phyloP scores from a whole-genome alignment of 2,888 invertebrate species.

The Abscondita cerata region DNA sequence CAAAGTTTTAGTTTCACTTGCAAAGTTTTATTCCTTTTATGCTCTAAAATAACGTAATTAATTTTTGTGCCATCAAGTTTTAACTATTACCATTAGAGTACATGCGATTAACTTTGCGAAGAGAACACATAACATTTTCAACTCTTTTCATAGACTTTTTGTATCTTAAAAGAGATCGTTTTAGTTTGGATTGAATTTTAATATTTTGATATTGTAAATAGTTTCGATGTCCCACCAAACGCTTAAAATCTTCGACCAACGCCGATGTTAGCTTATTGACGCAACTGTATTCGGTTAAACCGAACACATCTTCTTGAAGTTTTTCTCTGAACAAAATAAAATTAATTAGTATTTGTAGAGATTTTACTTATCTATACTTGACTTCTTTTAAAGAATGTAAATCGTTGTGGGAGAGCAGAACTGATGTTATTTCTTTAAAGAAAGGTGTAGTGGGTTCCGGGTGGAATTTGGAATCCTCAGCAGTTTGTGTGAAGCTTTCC shows the following conservation, averaged over 20 bases:
- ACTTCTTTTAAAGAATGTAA: not conserved
- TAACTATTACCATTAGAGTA: constrained; percentile 7
- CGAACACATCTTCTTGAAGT: constrained; percentile 24
- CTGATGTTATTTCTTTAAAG: not conserved
- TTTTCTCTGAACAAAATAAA: constrained; percentile 8
- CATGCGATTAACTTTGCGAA: not conserved
- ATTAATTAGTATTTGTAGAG: not conserved
- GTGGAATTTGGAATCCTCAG: too few relatives aligned
- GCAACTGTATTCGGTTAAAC: constrained; percentile 29
- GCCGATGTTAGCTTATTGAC: constrained; percentile 29
- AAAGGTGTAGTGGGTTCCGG: too few relatives aligned
- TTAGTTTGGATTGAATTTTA: not conserved
- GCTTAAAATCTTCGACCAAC: constrained; percentile 24
- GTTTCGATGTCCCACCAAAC: not conserved
- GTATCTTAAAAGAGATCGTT: constrained; percentile 10
- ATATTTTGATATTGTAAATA: constrained; percentile 5
- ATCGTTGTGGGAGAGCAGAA: not conserved
- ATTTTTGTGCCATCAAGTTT: too few relatives aligned
- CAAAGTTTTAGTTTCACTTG: too few relatives aligned
- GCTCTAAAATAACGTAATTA: too few relatives aligned
- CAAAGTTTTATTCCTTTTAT: too few relatives aligned
- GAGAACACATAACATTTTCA: not conserved
- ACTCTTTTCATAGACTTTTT: constrained; percentile 5
- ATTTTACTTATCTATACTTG: too few relatives aligned
- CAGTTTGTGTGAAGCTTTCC: too few relatives aligned